A percentile compares a stretch with the other conserved stretches of the same genome.
phyloP scores from a whole-genome alignment of 1,140 invertebrate genomes.

The Halictus rubicundus region DNA sequence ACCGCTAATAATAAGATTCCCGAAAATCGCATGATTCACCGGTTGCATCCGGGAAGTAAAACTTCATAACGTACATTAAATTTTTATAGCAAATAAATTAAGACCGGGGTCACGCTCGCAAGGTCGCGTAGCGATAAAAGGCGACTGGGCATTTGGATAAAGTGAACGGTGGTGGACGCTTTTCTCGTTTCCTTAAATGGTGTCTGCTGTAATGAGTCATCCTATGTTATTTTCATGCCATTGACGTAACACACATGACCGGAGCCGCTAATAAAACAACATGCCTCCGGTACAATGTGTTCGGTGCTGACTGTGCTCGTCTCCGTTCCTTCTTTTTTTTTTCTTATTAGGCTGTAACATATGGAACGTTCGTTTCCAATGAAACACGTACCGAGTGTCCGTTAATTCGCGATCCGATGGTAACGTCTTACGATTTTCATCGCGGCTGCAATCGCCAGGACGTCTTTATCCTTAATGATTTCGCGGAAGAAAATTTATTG shows the following conservation, averaged over 20 bases:
- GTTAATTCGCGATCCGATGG: no score
- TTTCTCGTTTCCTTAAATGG: constrained; percentile 45
- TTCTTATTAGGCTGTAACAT: background rate
- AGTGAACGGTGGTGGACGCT: constrained; percentile 28
- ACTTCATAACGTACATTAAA: no score
- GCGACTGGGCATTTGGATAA: constrained; percentile 19
- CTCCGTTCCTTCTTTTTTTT: constrained; percentile 6
- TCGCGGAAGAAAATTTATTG: no score
- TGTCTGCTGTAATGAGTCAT: constrained; percentile 52
- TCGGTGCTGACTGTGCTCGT: background rate
- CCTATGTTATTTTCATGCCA: constrained; percentile 56
- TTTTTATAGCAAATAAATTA: no score
- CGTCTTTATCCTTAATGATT: no score
- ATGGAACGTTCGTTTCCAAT: background rate
- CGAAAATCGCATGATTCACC: no score
- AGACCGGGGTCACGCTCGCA: background rate
- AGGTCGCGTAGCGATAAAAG: constrained; percentile 16
- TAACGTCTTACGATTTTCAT: no score
- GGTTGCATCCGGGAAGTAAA: no score
- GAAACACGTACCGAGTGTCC: background rate
- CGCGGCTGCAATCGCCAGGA: no score
- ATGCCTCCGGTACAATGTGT: constrained; percentile 30
- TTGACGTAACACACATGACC: constrained; percentile 53
- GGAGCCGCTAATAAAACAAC: constrained; percentile 48
- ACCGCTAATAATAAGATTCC: no score